phyloP scores from a whole-genome alignment of 2,113 vertebrate species.

The Eptesicus fuscus region DNA sequence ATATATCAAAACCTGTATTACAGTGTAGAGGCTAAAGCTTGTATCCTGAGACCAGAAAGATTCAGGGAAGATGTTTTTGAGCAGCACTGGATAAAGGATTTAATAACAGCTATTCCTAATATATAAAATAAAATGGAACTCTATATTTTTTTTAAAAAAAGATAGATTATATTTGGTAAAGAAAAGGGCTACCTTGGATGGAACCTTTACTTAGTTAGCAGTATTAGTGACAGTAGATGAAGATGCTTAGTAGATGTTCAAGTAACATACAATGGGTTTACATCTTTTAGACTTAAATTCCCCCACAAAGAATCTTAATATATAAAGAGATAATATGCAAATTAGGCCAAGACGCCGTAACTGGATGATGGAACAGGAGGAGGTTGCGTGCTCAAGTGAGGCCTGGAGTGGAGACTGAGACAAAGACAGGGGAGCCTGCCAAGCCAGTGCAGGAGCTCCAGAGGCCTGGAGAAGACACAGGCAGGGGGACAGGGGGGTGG shows the following conservation, averaged over 20 bases:
- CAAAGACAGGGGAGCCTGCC: too few species aligned
- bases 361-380: too few species aligned
- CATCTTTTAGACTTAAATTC: not conserved
- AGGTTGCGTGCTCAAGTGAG: too few species aligned
- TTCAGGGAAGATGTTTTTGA: not conserved
- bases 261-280: not conserved
- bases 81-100: not conserved
- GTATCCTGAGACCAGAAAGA: not conserved
- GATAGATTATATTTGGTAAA: constrained; percentile 22
- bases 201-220: not conserved
- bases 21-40: not conserved
- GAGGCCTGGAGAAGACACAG: too few species aligned
- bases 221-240: not conserved
- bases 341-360: too few species aligned
- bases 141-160: not conserved
- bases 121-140: constrained; percentile 35
- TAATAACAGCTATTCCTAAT: not conserved
- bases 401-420: too few species aligned
- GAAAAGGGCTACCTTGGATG: not conserved
- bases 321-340: too few species aligned
- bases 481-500: too few species aligned
- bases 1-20: not conserved
- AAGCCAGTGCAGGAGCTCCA: too few species aligned
- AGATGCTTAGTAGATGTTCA: not conserved
- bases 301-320: not conserved